These are phyloP conservation scores for Oligia latruncula DNA, from an alignment of 2,888 invertebrate species.

Conservation along the genomic window DNA sequence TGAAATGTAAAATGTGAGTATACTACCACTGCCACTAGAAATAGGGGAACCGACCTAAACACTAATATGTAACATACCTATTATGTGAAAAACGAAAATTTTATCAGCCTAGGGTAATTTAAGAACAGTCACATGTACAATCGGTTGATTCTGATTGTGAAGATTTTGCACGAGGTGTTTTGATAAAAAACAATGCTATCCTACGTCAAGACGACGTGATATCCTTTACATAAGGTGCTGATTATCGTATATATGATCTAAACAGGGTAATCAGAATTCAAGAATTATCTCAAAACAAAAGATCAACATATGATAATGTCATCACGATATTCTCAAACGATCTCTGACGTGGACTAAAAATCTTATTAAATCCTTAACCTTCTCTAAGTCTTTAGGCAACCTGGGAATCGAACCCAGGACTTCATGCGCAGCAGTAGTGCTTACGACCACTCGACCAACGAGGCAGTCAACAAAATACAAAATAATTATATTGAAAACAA, in stretches of 20 bases:
- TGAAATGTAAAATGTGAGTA: too few species aligned
- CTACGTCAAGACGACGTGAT: background rate
- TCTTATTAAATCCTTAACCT: background rate
- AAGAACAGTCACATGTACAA: too few species aligned
- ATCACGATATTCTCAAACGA: slow-evolving; percentile 5
- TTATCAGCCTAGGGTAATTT: too few species aligned
- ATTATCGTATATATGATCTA: slow-evolving; percentile 3
- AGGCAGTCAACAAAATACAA: background rate
- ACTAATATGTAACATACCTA: too few species aligned
- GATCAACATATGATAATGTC: background rate
- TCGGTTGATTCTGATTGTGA: background rate
- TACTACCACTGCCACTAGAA: background rate
- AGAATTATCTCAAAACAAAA: slow-evolving; percentile 12
- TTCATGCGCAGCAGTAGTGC: too few species aligned
- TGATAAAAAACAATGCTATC: background rate
- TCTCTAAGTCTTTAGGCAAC: background rate
- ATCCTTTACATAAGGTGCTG: background rate
- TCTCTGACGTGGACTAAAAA: background rate
- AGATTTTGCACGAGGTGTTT: background rate
- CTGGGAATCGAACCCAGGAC: background rate
- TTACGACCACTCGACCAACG: background rate
- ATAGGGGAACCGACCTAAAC: too few species aligned
- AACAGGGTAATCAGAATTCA: slow-evolving; percentile 11
- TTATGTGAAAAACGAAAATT: too few species aligned
- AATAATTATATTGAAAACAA: background rate